Conservation (phyloP, 1,140 invertebrate genomes). For the Ceratina calcarata region DNA sequence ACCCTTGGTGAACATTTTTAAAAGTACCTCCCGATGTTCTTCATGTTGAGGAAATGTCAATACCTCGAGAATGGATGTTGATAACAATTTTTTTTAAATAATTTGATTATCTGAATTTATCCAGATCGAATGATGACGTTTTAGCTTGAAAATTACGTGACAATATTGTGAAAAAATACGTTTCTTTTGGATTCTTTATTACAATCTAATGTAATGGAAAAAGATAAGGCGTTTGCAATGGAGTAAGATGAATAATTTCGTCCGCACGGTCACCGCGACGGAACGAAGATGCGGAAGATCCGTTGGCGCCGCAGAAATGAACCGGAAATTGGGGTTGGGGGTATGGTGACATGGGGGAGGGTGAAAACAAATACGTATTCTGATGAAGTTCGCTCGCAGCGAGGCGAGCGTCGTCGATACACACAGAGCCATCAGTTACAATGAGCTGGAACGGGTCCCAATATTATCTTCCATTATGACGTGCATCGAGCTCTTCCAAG, state of each 20-base stretch:
- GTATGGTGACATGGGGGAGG: neutral
- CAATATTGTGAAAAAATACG: no score
- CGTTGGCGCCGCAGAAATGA: constrained; percentile 30
- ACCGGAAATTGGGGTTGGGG: constrained; percentile 12
- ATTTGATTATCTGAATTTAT: no score
- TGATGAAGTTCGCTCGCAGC: constrained; percentile 41
- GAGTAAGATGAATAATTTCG: neutral
- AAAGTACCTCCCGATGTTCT: no score
- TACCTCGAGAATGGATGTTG: no score
- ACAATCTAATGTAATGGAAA: no score
- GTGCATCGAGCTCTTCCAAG: constrained; percentile 67
- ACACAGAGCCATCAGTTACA: constrained; percentile 57
- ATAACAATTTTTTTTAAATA: no score
- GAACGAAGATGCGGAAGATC: neutral
- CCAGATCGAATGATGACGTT: no score
- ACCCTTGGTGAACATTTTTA: constrained; percentile 8
- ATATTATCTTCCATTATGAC: constrained; percentile 71
- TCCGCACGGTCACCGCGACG: neutral
- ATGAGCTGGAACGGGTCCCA: constrained; percentile 63
- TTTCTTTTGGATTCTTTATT: no score
- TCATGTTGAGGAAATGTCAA: no score
- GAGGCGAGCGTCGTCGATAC: constrained; percentile 36
- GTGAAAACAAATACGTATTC: constrained; percentile 41
- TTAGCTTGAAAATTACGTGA: no score
- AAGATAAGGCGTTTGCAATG: no score